Base-by-base conservation (phyloP, 2,888 invertebrate species). In the Galerucella calmariensis region DNA sequence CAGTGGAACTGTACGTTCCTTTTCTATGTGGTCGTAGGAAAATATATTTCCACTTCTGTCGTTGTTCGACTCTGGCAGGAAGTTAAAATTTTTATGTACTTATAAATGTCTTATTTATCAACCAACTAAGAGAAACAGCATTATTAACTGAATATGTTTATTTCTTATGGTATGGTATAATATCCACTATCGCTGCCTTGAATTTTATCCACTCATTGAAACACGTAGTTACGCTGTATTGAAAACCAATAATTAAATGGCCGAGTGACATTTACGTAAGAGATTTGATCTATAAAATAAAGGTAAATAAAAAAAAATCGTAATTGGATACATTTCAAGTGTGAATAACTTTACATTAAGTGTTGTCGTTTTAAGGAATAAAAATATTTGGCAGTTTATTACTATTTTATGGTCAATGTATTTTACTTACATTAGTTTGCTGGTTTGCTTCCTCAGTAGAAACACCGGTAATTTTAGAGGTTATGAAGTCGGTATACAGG, bases 151-250 rank as follows among this genome's bases (percentile, higher is more conserved):
- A 48, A 51, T 59, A 48, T 61, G 51, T 51, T 51, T n/a, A 58
- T 69, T 51, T 20, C 46, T 65, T 65, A 44, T 46, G 41, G 16
- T 41, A 63, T 62, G 46, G 35, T 41, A 16, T 69, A 12, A 41
- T 62, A 48, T 61, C 48, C 61, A 69, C 69, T 62, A 69, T 69
- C 53, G 51, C 48, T 63, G 69, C 69, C 69, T 69, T 69, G 69
- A 69, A 69, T 69, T 69, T 69, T 46, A 59, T 61, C 61, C 27
- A 46, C 16, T 61, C 61, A 27, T 61, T 69, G 20, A 16, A 16
- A 41, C 48, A 62, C 41, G 62, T 51, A 62, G 46, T 35, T 62
- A 62, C 46, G 48, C n/a, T 16, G 63, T 53, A 27, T 35, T 69
- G 48, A 61, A 69, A 53, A 63, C 62, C 16, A 63, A 63, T 69